Evolutionary conservation across 1,140 invertebrate species (phyloP), one percentile per base, ranked within the genome.

Genomic region (Eumeta japonica): DNA sequence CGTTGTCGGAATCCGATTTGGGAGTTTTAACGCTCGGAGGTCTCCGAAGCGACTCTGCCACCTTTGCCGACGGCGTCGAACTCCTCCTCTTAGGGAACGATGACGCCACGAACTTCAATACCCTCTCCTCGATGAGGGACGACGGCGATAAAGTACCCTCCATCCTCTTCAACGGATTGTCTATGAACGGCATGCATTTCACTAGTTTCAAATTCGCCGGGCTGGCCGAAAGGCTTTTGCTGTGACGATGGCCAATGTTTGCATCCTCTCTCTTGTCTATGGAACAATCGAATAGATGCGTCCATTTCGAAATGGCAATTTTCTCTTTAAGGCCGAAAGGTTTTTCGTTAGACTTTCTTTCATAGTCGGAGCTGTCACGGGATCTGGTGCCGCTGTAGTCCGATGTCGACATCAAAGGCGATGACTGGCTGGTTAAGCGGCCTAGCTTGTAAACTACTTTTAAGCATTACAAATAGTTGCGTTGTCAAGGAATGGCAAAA

Each of bases 1-100:
- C 64, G 12, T 61, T 61, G n/a, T 73, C 68, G 1, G 61, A 60
- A 28, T 71, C 68, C 0, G 62, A 62, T 31, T 60, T 61, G 0
- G 50, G 50, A 0, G n/a, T n/a, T 59, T 62, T 1, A 52, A 52
- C 10, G 60, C 52, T 9, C 58, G 29, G 3, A 59, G 34, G n/a
- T 59, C 50, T 9, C 43, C 50, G 3, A 61, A 53, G 0, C 50
- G 13, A 36, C 55, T 64, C n/a, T 51, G 49, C 9, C 30, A 60
- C 60, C 0, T 40, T 40, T 0, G 55, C 51, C 0, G 54, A 57
- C 0, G 66, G 71, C 0, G 72, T 74, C 0, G 71, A 75, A 31
- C 57, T 60, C 1, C 71, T 44, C 2, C 72, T 37, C 40, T 66
- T 73, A 0, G 58, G 58, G 7, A 70, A 52, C 4, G n/a, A n/a